Conservation (phyloP, 2,888 invertebrate genomes). For the Melieria crassipennis region DNA sequence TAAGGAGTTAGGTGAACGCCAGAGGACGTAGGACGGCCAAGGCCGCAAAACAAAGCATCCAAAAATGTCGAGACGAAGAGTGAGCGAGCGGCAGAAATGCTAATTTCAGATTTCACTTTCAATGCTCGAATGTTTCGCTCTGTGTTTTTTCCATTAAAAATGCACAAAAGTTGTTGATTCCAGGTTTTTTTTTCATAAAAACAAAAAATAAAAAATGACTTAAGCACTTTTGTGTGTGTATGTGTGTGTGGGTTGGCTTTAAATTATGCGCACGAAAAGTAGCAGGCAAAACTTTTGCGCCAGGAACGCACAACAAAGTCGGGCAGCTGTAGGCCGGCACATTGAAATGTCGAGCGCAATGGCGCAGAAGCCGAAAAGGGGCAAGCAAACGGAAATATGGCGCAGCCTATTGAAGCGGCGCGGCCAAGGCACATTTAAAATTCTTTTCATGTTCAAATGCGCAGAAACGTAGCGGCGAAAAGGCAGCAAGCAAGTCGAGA, state of each 20-base stretch:
- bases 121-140: not conserved
- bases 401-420: not conserved
- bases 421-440: constrained; percentile 44
- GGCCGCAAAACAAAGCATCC: not conserved
- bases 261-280: not conserved
- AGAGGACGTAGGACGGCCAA: not conserved
- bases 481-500: not conserved
- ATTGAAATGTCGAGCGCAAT: too few relatives aligned
- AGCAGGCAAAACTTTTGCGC: not conserved
- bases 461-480: constrained; percentile 47
- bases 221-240: not conserved
- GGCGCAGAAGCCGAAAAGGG: constrained; percentile 16
- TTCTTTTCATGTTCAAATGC: constrained; percentile 57
- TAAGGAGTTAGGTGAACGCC: constrained; percentile 1
- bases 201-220: not conserved
- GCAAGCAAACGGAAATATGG: not conserved
- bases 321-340: too few relatives aligned
- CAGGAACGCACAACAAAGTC: not conserved
- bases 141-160: constrained; percentile 33
- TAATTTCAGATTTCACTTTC: constrained; percentile 16
- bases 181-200: constrained; percentile 5
- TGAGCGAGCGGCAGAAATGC: not conserved
- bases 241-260: not conserved
- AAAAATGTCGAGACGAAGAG: not conserved
- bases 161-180: constrained; percentile 45